A percentile compares a stretch with the other conserved stretches of the same genome.
These are phyloP conservation scores for Halcyon smyrnensis DNA, from an alignment of 2,797 vertebrate genomes.

Conservation along the genomic window DNA sequence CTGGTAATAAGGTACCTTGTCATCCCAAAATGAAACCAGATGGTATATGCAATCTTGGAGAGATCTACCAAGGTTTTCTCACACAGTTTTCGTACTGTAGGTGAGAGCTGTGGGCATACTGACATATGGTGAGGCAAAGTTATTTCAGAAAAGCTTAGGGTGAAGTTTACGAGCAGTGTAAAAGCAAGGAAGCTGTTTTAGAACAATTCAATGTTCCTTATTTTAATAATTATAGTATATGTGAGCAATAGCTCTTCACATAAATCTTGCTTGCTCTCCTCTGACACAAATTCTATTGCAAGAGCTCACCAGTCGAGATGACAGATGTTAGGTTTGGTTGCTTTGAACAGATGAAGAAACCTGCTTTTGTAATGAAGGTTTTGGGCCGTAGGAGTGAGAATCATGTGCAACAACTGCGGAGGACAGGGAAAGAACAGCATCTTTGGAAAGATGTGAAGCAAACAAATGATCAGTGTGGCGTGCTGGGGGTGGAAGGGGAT, in stretches of 20 bases:
- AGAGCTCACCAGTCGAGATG: neutral
- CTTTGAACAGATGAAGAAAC: slow-evolving; percentile 5
- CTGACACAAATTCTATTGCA: neutral
- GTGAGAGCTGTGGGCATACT: neutral
- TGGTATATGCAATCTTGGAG: no score
- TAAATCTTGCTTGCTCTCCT: neutral
- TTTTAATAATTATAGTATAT: neutral
- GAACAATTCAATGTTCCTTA: neutral
- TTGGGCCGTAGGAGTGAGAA: neutral
- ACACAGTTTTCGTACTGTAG: neutral
- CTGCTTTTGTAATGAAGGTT: neutral
- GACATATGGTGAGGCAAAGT: neutral
- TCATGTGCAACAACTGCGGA: neutral
- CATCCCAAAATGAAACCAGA: no score
- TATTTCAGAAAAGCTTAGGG: neutral
- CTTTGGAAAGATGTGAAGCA: neutral
- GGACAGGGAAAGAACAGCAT: neutral
- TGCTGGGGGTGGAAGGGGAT: neutral
- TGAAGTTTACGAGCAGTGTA: neutral
- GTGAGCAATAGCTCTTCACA: neutral
- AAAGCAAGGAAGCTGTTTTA: neutral
- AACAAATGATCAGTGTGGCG: neutral
- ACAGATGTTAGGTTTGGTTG: neutral
- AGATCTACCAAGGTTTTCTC: no score
- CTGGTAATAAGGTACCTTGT: no score